Evolutionary conservation across 2,113 vertebrate species (phyloP).

Genomic region (Pelmatolapia mariae): DNA sequence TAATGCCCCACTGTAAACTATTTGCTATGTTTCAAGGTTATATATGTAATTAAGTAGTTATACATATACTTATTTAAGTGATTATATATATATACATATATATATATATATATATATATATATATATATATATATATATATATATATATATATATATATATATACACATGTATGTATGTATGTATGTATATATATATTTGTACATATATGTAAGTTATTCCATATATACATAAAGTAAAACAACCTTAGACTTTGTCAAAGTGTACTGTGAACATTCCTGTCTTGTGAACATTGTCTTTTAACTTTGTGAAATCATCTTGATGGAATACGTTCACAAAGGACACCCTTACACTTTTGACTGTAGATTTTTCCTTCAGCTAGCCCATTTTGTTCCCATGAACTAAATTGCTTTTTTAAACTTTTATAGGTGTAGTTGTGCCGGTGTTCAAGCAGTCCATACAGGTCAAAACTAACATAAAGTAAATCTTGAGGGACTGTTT

Average conservation of each 20-base stretch:
- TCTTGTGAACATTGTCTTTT: neutral
- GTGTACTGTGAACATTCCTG: neutral
- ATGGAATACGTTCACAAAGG: neutral
- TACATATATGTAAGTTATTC: neutral
- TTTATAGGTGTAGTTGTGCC: neutral
- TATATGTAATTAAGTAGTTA: neutral
- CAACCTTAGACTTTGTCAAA: neutral
- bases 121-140: neutral
- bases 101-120: too few species aligned
- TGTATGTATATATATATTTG: neutral
- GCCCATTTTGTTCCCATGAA: neutral
- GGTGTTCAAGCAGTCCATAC: neutral
- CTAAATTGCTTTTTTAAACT: rapidly evolving
- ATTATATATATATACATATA: neutral
- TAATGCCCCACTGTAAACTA: neutral
- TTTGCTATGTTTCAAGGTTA: neutral
- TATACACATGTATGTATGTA: too few species aligned
- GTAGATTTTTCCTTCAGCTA: neutral
- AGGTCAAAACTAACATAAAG: neutral
- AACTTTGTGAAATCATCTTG: neutral
- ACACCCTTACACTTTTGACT: neutral
- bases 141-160: neutral
- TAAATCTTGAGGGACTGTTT: neutral
- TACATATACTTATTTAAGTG: neutral
- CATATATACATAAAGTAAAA: neutral